Conservation (phyloP, 2,888 invertebrate species). For the Shargacucullia verbasci region DNA sequence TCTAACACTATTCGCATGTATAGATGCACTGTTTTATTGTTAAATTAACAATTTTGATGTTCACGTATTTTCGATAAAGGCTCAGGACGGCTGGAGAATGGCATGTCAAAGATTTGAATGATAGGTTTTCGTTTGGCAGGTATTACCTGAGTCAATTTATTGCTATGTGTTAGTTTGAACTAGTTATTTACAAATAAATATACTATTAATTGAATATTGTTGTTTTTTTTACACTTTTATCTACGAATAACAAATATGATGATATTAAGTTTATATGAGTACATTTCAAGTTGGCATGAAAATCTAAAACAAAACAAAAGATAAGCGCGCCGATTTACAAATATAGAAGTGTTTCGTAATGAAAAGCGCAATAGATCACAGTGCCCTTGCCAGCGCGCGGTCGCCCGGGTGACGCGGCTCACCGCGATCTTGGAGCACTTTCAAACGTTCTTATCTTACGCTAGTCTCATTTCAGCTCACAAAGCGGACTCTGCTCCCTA, state of each 20-base stretch:
- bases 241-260: too few species aligned
- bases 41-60: conserved; percentile 79
- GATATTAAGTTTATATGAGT: too few species aligned
- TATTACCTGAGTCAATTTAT: conserved; percentile 79
- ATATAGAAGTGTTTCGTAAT: conserved; percentile 58
- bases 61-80: conserved; percentile 77
- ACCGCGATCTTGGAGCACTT: conserved; percentile 77
- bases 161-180: conserved; percentile 80
- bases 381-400: conserved; percentile 62
- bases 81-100: conserved; percentile 74
- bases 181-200: conserved; percentile 84
- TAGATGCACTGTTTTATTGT: conserved; percentile 80
- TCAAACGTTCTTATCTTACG: conserved; percentile 82
- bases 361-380: conserved; percentile 78
- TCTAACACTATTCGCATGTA: conserved; percentile 78
- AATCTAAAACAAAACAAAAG: conserved; percentile 4
- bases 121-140: conserved; percentile 69
- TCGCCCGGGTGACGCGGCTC: conserved; percentile 56
- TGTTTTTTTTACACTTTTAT: too few species aligned
- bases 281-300: too few species aligned
- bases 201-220: conserved; percentile 61
- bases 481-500: conserved; percentile 80
- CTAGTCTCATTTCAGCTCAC: conserved; percentile 85
- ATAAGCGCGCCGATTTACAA: conserved; percentile 4
- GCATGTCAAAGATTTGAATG: conserved; percentile 70